Evolutionary conservation across 2,888 invertebrate genomes (phyloP).

Genomic region (Cecidostiba fungosa): DNA sequence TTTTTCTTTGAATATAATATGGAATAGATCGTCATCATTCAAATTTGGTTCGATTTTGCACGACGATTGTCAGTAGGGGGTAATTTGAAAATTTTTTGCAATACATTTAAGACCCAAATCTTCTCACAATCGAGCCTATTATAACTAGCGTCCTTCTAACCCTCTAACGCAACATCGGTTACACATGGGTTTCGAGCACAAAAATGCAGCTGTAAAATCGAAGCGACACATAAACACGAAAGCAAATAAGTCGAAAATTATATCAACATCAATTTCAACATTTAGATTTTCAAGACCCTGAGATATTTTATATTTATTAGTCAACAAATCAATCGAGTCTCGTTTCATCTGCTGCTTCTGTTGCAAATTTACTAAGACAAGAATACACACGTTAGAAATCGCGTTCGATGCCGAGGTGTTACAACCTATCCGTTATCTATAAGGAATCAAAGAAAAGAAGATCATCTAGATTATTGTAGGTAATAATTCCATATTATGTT

Average conservation of each 20-base stretch:
- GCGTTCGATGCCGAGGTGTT: not conserved
- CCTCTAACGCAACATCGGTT: not conserved
- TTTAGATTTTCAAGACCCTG: conserved; percentile 58
- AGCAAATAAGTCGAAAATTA: not conserved
- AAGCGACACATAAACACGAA: conserved; percentile 30
- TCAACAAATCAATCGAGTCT: conserved; percentile 50
- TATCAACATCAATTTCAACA: conserved; percentile 56
- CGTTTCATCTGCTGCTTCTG: too few relatives aligned
- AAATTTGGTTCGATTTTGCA: conserved; percentile 1
- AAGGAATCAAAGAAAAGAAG: conserved; percentile 12
- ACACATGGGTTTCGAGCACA: not conserved
- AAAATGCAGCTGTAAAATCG: conserved; percentile 20
- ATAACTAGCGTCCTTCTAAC: not conserved
- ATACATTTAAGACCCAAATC: not conserved
- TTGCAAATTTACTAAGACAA: conserved; percentile 23
- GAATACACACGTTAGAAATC: not conserved
- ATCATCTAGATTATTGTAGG: conserved; percentile 13
- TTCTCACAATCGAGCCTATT: conserved; percentile 46
- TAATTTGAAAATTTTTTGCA: not conserved
- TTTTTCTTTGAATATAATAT: not conserved
- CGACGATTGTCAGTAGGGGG: conserved; percentile 20
- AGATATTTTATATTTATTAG: conserved; percentile 49
- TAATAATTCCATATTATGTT: conserved; percentile 31
- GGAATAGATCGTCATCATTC: not conserved
- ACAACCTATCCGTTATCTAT: conserved; percentile 15